Percentiles rank a stretch among this genome's conserved stretches.
These are phyloP conservation scores for Chromis chromis DNA, from an alignment of 2,797 vertebrate species.

Conservation along the genomic window DNA sequence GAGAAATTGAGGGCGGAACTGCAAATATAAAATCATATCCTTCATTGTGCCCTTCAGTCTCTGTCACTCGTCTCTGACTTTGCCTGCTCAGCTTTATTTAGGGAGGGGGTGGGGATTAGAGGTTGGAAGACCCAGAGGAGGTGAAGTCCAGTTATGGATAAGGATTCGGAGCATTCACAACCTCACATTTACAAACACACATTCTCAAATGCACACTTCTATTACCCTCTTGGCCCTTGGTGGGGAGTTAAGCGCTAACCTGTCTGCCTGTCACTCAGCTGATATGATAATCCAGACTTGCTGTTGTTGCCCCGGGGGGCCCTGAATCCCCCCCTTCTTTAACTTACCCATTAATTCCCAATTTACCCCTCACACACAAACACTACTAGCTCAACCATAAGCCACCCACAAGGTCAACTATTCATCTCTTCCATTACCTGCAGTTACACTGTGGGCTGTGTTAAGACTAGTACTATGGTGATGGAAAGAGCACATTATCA, in stretches of 20 bases:
- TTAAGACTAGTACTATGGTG: neutral
- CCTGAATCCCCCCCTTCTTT: slow-evolving; percentile 4
- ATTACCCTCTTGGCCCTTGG: slow-evolving; percentile 37
- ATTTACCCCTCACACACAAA: slow-evolving; percentile 3
- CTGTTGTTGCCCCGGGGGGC: slow-evolving; percentile 1
- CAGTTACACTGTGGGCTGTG: slow-evolving; percentile 5
- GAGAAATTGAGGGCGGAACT: neutral
- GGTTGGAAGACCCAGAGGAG: slow-evolving; percentile 3
- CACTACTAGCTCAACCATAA: neutral
- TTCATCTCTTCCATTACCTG: slow-evolving; percentile 28
- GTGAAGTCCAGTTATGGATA: slow-evolving; percentile 1
- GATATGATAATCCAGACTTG: slow-evolving; percentile 56
- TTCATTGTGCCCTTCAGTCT: slow-evolving; percentile 32
- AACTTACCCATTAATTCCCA: slow-evolving; percentile 23
- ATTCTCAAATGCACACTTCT: slow-evolving; percentile 29
- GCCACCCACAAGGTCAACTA: slow-evolving; percentile 28
- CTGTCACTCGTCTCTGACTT: slow-evolving; percentile 23
- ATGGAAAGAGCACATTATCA: neutral
- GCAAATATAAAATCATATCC: slow-evolving; percentile 17
- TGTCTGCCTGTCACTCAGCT: slow-evolving; percentile 40
- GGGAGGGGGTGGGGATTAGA: slow-evolving; percentile 14
- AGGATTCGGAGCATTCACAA: slow-evolving; percentile 17
- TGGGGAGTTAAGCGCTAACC: slow-evolving; percentile 32
- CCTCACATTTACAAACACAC: slow-evolving; percentile 12
- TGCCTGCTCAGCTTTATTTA: slow-evolving; percentile 30